A percentile compares a stretch with the other conserved stretches of the same genome.
phyloP scores from a whole-genome alignment of 2,888 invertebrate species.

The Baccha elongata region DNA sequence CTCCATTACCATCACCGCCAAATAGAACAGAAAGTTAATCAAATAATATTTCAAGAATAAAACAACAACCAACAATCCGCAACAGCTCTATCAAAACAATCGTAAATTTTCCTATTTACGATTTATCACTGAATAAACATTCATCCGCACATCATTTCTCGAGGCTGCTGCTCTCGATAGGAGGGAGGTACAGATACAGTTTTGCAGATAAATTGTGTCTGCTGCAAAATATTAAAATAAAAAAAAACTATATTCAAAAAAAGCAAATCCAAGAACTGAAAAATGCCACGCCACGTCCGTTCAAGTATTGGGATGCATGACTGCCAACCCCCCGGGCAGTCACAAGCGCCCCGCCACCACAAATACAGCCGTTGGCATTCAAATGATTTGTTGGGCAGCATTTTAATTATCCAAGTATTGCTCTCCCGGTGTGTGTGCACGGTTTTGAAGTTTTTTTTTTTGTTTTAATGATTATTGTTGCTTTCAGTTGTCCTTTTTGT shows the following conservation, averaged over 20 bases:
- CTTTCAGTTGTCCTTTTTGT: conserved; percentile 13
- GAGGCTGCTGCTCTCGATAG: not conserved
- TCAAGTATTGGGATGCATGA: conserved; percentile 34
- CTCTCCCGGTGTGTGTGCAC: not conserved
- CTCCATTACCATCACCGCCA: not conserved
- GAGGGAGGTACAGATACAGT: conserved; percentile 23
- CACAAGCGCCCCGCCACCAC: not conserved
- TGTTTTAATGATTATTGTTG: conserved; percentile 49
- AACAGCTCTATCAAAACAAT: conserved; percentile 73
- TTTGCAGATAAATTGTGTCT: conserved; percentile 66
- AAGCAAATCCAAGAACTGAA: conserved; percentile 36
- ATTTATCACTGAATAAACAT: conserved; percentile 72
- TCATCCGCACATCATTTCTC: conserved; percentile 28
- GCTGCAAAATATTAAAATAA: conserved; percentile 59
- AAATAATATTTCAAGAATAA: conserved; percentile 61
- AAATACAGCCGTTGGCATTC: conserved; percentile 24
- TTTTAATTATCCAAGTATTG: conserved; percentile 63
- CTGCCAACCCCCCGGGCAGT: conserved; percentile 1
- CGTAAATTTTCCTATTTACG: conserved; percentile 70
- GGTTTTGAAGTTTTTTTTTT: conserved; percentile 26
- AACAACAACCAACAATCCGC: conserved; percentile 57
- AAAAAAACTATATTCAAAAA: conserved; percentile 31
- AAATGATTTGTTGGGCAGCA: conserved; percentile 68
- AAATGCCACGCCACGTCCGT: conserved; percentile 66
- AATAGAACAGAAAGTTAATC: conserved; percentile 56